Evolutionary conservation across 2,113 vertebrate genomes (phyloP).

Genomic region (Plecotus auritus): DNA sequence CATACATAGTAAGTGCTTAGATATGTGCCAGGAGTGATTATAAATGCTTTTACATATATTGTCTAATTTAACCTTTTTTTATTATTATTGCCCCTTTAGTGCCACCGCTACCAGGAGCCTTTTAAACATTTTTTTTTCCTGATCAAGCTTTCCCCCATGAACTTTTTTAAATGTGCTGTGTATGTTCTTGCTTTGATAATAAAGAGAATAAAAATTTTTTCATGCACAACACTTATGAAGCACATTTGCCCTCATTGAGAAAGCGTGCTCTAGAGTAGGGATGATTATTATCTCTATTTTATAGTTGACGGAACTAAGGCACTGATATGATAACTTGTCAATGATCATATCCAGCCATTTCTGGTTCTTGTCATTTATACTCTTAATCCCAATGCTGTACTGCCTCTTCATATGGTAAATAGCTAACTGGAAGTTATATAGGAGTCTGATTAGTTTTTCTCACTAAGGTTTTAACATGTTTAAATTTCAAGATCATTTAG

Average conservation of each 20-base stretch:
- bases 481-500: background rate
- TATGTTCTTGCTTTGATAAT: background rate
- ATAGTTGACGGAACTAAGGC: background rate
- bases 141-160: background rate
- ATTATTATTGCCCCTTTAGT: background rate
- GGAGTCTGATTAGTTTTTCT: conserved; percentile 9
- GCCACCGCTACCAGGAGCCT: background rate
- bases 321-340: background rate
- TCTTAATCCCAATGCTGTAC: background rate
- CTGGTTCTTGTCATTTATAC: background rate
- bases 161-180: background rate
- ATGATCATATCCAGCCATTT: background rate
- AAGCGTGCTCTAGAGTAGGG: background rate
- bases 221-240: background rate
- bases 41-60: background rate
- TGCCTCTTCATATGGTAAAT: background rate
- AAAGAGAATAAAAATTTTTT: background rate
- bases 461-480: background rate
- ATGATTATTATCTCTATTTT: background rate
- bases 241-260: background rate
- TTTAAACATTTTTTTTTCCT: background rate
- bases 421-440: background rate
- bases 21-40: background rate
- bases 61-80: background rate
- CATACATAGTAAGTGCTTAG: background rate